These are phyloP conservation scores for Puffinus mauretanicus DNA, from an alignment of 2,113 vertebrate species.

Conservation along the genomic window DNA sequence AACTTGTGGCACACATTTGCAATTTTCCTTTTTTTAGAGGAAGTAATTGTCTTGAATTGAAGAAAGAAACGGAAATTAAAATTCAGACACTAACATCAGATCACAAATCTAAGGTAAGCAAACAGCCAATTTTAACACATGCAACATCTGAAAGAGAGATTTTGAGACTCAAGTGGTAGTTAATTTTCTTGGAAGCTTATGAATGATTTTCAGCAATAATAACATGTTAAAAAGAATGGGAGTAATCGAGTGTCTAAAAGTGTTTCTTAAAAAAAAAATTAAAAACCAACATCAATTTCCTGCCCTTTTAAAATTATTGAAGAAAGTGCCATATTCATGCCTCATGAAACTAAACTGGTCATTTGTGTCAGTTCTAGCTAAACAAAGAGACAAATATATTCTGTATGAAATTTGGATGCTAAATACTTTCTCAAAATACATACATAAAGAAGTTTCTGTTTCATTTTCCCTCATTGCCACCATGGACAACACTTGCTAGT, in stretches of 20 bases:
- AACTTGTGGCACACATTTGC: conserved; percentile 61
- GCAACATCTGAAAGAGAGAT: neutral
- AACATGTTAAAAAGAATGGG: conserved; percentile 26
- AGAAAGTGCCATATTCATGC: neutral
- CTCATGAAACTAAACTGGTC: neutral
- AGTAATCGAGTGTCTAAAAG: conserved; percentile 41
- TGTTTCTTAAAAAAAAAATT: neutral
- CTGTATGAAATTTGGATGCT: neutral
- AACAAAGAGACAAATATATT: neutral
- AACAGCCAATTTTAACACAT: conserved; percentile 29
- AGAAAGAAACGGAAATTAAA: conserved; percentile 98
- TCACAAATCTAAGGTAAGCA: conserved; percentile 95
- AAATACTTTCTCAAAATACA: neutral
- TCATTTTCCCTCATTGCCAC: neutral
- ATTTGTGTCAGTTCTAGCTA: conserved; percentile 11
- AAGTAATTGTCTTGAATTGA: conserved; percentile 94
- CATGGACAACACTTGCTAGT: neutral
- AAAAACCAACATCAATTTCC: conserved; percentile 23
- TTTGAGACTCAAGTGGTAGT: neutral
- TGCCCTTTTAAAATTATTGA: neutral
- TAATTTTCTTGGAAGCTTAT: conserved; percentile 42
- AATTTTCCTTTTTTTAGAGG: conserved; percentile 80
- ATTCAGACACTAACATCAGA: conserved; percentile 88
- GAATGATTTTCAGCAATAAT: conserved; percentile 43
- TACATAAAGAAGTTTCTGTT: neutral